Conservation (phyloP, 2,888 invertebrate genomes). For the Drymonia ruficornis region DNA sequence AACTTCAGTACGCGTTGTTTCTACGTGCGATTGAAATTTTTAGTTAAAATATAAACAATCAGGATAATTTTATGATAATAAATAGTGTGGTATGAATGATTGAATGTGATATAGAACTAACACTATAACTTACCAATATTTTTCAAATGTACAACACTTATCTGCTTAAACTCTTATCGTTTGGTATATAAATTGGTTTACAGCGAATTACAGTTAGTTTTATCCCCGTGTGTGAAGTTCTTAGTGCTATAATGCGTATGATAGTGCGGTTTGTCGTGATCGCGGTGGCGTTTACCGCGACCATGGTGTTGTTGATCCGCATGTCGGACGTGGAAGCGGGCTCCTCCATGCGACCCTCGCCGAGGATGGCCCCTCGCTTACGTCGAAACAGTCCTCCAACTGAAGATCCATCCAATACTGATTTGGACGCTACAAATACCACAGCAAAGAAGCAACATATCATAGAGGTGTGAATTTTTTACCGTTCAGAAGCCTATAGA, state of each 20-base stretch:
- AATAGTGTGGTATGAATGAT: too few relatives aligned
- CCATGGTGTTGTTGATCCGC: conserved; percentile 46
- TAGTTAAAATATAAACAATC: not conserved
- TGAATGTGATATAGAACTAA: too few relatives aligned
- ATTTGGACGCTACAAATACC: not conserved
- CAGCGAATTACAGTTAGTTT: not conserved
- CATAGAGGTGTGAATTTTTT: not conserved
- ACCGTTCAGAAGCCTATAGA: too few relatives aligned
- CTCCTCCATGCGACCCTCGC: conserved; percentile 20
- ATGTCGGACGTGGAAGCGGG: conserved; percentile 37
- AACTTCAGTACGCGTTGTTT: not conserved
- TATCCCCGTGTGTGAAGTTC: conserved; percentile 9
- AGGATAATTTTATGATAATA: too few relatives aligned
- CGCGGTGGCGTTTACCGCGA: conserved; percentile 41
- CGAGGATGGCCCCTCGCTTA: conserved; percentile 8
- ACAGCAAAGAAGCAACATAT: not conserved
- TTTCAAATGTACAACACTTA: too few relatives aligned
- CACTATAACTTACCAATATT: not conserved
- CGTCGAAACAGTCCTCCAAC: conserved; percentile 5
- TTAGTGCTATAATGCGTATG: conserved; percentile 50
- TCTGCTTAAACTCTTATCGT: not conserved
- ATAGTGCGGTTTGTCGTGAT: conserved; percentile 45
- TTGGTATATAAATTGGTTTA: not conserved
- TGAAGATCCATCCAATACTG: not conserved
- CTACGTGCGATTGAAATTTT: not conserved